These are phyloP conservation scores for Anguilla marmorata DNA, from an alignment of 2,797 vertebrate species.

Conservation along the genomic window DNA sequence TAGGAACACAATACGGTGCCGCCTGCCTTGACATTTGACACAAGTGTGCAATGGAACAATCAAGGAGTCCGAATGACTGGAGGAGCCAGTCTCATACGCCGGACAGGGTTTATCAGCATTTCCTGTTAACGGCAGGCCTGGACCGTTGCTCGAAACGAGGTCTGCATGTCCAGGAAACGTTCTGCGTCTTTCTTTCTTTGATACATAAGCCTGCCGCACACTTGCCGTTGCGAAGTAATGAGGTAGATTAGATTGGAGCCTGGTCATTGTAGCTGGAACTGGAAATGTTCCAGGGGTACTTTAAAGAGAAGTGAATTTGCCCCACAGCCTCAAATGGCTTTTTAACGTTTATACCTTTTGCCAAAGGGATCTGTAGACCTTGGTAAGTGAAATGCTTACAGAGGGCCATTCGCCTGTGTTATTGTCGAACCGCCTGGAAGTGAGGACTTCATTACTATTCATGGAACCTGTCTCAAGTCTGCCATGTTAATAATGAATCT, in stretches of 20 bases:
- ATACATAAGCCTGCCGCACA: background rate
- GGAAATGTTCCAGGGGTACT: background rate
- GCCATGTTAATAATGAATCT: slow-evolving; percentile 21
- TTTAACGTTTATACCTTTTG: background rate
- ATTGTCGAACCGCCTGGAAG: background rate
- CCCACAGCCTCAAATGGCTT: background rate
- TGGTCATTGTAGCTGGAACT: background rate
- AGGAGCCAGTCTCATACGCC: background rate
- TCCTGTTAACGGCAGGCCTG: background rate
- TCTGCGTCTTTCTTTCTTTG: too few species aligned
- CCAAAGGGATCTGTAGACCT: background rate
- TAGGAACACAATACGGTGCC: background rate
- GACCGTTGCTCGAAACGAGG: background rate
- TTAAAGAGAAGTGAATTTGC: background rate
- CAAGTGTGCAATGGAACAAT: background rate
- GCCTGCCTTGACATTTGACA: background rate
- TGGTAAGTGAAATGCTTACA: background rate
- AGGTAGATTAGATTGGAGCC: background rate
- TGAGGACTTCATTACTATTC: slow-evolving; percentile 25
- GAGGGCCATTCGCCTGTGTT: background rate
- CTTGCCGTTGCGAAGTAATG: background rate
- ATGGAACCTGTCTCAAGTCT: slow-evolving; percentile 22
- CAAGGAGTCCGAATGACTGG: background rate
- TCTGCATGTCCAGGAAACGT: background rate
- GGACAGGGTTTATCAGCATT: background rate